These are phyloP conservation scores for Meandrina meandrites DNA, from an alignment of 92 coral and sea anemone species.

Conservation along the genomic window DNA sequence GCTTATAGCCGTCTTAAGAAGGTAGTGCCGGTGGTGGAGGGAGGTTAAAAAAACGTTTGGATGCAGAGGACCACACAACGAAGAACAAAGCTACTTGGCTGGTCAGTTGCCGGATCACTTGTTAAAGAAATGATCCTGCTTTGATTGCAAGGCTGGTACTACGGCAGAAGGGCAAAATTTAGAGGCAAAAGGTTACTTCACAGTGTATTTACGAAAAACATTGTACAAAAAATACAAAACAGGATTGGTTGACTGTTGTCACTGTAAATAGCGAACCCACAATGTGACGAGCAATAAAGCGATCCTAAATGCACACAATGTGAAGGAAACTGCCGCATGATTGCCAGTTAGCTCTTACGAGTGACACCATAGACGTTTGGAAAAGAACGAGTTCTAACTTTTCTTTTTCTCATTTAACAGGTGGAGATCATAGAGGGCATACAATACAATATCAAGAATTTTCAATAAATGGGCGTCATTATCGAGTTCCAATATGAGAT, in stretches of 20 bases:
- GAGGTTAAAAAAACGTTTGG: too few relatives aligned
- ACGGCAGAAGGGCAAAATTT: too few relatives aligned
- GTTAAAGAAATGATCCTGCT: too few relatives aligned
- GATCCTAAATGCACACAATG: background rate
- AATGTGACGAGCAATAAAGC: background rate
- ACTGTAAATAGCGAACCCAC: too few relatives aligned
- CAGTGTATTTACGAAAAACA: background rate
- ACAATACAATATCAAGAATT: background rate
- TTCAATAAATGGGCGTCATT: background rate
- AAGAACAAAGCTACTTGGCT: too few relatives aligned
- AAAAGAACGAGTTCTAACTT: background rate
- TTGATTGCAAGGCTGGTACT: too few relatives aligned
- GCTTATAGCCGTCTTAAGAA: too few relatives aligned
- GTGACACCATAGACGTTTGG: background rate
- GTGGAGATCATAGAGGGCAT: conserved; percentile 27
- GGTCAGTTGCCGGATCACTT: too few relatives aligned
- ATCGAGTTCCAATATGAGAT: background rate
- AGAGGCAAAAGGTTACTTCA: background rate
- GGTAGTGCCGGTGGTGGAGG: background rate
- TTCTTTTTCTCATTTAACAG: background rate
- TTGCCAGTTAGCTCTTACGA: background rate
- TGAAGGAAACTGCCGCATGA: background rate
- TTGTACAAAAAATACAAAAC: too few relatives aligned
- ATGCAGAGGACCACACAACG: too few relatives aligned
- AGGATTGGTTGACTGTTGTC: background rate